phyloP scores from a whole-genome alignment of 2,797 vertebrate genomes.

The Pangasius sanitwongsei region DNA sequence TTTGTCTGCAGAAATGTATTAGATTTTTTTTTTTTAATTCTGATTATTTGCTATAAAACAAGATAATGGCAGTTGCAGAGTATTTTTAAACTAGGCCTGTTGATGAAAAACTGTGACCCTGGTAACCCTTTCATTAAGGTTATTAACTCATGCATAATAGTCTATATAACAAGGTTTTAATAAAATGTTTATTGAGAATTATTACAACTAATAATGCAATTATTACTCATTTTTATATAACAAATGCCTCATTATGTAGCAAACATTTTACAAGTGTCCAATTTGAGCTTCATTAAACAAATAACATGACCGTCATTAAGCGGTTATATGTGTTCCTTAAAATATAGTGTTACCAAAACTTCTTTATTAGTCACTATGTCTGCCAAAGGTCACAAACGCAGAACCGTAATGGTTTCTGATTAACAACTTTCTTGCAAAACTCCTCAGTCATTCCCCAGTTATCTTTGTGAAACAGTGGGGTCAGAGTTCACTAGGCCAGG shows the following conservation, averaged over 20 bases:
- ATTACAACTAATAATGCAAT: background rate
- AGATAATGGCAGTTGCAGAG: background rate
- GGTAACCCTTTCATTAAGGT: background rate
- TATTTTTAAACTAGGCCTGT: background rate
- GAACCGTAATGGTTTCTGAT: background rate
- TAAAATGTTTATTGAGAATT: background rate
- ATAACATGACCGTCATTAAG: background rate
- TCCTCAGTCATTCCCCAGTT: conserved; percentile 60
- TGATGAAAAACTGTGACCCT: background rate
- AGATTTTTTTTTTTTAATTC: background rate
- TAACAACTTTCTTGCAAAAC: conserved; percentile 29
- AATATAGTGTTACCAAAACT: background rate
- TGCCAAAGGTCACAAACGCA: conserved; percentile 11
- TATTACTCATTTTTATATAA: background rate
- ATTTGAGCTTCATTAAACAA: background rate
- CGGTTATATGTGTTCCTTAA: background rate
- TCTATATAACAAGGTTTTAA: background rate
- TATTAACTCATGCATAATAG: background rate
- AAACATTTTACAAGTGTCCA: background rate
- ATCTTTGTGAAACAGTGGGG: conserved; percentile 59
- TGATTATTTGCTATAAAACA: background rate
- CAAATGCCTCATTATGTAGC: background rate
- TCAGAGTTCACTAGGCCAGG: conserved; percentile 58
- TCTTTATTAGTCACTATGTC: background rate
- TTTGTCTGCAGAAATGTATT: background rate